Conservation (phyloP, 1,140 invertebrate species). For the Procambarus virginalis region DNA sequence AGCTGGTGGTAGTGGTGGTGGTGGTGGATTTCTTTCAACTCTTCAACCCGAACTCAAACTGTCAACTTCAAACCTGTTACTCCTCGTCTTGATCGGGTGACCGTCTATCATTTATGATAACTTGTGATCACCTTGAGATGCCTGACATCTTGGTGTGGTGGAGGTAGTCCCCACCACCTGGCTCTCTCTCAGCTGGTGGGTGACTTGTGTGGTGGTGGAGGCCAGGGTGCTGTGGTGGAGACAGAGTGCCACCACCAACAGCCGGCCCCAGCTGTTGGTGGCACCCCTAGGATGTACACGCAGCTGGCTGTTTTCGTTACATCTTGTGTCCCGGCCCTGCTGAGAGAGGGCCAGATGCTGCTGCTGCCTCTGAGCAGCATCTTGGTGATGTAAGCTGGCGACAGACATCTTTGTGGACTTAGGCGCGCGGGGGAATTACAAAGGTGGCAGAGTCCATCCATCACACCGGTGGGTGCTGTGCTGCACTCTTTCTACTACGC, state of each 20-base stretch:
- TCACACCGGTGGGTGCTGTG: too few species aligned
- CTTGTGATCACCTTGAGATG: background rate
- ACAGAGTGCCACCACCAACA: conserved; percentile 18
- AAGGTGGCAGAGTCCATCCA: background rate
- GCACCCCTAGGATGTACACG: background rate
- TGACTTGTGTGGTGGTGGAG: background rate
- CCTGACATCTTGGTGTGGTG: background rate
- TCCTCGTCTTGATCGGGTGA: conserved; percentile 22
- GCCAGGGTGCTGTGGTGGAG: background rate
- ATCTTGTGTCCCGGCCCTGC: too few species aligned
- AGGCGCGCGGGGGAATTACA: background rate
- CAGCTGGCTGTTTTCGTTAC: background rate
- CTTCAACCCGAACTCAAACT: background rate
- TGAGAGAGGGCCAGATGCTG: background rate
- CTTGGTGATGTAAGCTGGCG: background rate
- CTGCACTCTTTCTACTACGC: too few species aligned
- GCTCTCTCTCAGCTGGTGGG: background rate
- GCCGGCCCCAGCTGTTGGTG: conserved; percentile 13
- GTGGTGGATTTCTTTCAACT: background rate
- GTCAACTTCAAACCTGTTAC: conserved; percentile 21
- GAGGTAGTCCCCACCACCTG: too few species aligned
- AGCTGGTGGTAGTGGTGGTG: background rate
- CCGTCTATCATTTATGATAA: conserved; percentile 4
- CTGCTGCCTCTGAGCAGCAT: too few species aligned
- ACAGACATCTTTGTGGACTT: conserved; percentile 20